These are phyloP conservation scores for Argentina silus DNA, from an alignment of 2,797 vertebrate genomes.

Conservation along the genomic window DNA sequence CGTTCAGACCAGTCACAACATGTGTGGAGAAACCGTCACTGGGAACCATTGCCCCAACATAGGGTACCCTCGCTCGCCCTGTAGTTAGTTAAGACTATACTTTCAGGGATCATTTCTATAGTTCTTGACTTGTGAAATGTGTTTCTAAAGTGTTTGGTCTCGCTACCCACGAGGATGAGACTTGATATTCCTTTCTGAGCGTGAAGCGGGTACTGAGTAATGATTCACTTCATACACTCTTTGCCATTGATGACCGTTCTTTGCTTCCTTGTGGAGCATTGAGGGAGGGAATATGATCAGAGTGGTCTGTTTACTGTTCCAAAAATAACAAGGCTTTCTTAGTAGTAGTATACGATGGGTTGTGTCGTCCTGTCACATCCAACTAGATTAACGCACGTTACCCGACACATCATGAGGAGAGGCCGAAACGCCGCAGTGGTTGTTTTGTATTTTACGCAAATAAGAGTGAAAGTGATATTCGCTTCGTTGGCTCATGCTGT, in stretches of 20 bases:
- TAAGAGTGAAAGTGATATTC: no score
- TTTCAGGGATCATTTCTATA: conserved; percentile 84
- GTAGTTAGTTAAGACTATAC: conserved; percentile 57
- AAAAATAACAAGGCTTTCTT: no score
- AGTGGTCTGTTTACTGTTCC: conserved; percentile 32
- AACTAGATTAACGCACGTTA: no score
- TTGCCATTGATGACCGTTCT: conserved; percentile 66
- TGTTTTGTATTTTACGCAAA: no score
- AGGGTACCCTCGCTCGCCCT: rapidly evolving
- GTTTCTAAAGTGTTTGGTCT: conserved; percentile 67
- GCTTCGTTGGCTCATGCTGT: no score
- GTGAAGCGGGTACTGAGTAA: conserved; percentile 33
- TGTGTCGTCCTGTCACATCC: no score
- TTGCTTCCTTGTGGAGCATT: not conserved
- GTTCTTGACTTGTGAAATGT: conserved; percentile 66
- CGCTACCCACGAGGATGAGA: conserved; percentile 68
- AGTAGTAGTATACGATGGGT: no score
- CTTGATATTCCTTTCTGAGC: conserved; percentile 39
- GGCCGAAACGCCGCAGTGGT: no score
- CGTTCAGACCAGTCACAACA: not conserved
- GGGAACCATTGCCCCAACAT: not conserved
- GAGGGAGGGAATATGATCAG: conserved; percentile 53
- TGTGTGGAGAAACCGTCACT: not conserved
- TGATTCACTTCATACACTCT: not conserved
- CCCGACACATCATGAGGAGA: no score